Conservation (phyloP, 2,888 invertebrate species). For the Tineola bisselliella region DNA sequence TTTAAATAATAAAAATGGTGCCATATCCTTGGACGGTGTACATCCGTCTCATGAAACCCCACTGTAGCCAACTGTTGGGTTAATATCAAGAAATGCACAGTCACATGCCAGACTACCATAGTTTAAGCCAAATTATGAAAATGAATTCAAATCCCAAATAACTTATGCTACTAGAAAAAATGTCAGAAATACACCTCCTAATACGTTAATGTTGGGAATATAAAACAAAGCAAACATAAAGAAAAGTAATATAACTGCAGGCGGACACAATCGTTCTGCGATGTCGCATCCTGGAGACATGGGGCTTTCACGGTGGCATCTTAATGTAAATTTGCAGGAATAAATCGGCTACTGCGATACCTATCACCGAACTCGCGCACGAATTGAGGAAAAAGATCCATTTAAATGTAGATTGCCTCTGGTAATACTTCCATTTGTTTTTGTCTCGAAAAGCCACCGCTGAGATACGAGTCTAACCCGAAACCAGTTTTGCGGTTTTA, state of each 20-base stretch:
- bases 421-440: constrained; percentile 67
- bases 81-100: too few species aligned
- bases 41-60: too few species aligned
- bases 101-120: too few species aligned
- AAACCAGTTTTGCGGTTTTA: constrained; percentile 40
- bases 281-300: not conserved
- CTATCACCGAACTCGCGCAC: constrained; percentile 60
- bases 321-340: constrained; percentile 54
- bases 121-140: too few species aligned
- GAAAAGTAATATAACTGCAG: not conserved
- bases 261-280: not conserved
- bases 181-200: too few species aligned
- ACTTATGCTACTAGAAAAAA: too few species aligned
- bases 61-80: too few species aligned
- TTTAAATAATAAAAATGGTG: too few species aligned
- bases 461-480: constrained; percentile 46
- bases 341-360: constrained; percentile 59
- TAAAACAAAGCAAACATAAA: too few species aligned
- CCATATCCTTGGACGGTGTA: too few species aligned
- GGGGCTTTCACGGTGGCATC: not conserved
- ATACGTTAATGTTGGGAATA: too few species aligned
- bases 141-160: too few species aligned
- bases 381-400: constrained; percentile 65
- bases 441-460: constrained; percentile 47
- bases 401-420: constrained; percentile 66